phyloP scores from a whole-genome alignment of 2,797 vertebrate species.

The Coregonus suidteri region DNA sequence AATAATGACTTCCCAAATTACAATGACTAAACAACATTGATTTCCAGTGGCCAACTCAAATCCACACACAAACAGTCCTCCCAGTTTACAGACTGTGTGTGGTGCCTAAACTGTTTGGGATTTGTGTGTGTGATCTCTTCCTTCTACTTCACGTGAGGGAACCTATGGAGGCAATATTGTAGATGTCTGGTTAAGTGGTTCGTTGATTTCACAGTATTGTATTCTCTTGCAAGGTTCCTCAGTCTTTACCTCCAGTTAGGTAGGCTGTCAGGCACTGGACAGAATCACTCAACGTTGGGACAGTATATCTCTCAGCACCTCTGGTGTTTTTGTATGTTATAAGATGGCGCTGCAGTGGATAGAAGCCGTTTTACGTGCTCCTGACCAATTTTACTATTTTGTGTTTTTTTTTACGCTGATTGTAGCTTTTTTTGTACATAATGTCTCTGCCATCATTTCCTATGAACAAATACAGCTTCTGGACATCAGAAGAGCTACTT shows the following conservation, averaged over 20 bases:
- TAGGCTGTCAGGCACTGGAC: conserved; percentile 30
- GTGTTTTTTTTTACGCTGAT: too few relatives aligned
- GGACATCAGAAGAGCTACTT: too few relatives aligned
- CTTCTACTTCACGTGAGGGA: neutral
- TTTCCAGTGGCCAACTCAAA: neutral
- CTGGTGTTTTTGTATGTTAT: conserved; percentile 26
- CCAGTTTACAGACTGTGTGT: neutral
- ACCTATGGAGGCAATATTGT: neutral
- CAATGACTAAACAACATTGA: too few relatives aligned
- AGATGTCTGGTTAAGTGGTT: neutral
- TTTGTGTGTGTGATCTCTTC: neutral
- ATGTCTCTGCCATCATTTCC: too few relatives aligned
- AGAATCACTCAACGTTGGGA: conserved; percentile 51
- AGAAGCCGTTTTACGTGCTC: too few relatives aligned
- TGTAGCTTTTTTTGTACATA: too few relatives aligned
- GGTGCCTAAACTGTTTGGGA: neutral
- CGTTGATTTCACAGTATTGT: neutral
- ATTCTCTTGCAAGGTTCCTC: conserved; percentile 44
- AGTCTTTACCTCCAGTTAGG: neutral
- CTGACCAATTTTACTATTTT: too few relatives aligned
- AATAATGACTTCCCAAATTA: too few relatives aligned
- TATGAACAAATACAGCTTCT: too few relatives aligned
- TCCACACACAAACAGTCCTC: neutral
- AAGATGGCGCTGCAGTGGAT: conserved; percentile 20
- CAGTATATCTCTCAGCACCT: conserved; percentile 50